Conservation (phyloP, 2,113 vertebrate genomes). For the Alexandromys fortis region DNA sequence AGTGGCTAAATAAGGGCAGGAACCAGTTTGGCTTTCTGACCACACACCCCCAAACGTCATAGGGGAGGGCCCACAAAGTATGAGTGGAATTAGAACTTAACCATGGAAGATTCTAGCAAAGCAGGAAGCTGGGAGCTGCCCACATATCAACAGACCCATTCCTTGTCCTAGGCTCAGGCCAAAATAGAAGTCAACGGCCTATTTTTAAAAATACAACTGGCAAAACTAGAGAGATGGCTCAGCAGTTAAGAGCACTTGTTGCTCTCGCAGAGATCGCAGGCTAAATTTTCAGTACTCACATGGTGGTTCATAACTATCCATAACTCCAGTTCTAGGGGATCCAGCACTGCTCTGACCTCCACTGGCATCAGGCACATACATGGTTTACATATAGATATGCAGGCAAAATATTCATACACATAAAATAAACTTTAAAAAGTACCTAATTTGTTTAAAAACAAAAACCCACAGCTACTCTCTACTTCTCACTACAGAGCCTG, state of each 20-base stretch:
- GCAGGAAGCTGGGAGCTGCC: constrained; percentile 65
- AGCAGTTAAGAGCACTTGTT: background rate
- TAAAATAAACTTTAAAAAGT: background rate
- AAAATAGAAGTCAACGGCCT: constrained; percentile 52
- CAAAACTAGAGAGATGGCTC: background rate
- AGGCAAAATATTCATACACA: background rate
- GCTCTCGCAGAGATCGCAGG: background rate
- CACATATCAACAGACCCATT: constrained; percentile 47
- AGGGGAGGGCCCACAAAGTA: constrained; percentile 63
- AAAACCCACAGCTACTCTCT: background rate
- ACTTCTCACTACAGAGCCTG: background rate
- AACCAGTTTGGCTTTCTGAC: constrained; percentile 60
- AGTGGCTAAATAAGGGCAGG: constrained; percentile 62
- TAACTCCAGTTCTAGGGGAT: background rate
- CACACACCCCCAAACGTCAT: constrained; percentile 39
- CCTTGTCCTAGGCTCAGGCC: constrained; percentile 45
- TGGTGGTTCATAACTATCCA: background rate
- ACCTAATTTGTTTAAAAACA: background rate
- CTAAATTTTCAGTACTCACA: background rate
- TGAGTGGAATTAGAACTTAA: constrained; percentile 67
- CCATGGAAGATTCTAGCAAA: constrained; percentile 49
- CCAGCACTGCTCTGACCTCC: background rate
- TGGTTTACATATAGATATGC: background rate
- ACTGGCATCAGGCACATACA: background rate
- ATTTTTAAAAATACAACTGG: constrained; percentile 28